Base-by-base conservation (phyloP, 2,888 invertebrate species). In the Allacma fusca region DNA sequence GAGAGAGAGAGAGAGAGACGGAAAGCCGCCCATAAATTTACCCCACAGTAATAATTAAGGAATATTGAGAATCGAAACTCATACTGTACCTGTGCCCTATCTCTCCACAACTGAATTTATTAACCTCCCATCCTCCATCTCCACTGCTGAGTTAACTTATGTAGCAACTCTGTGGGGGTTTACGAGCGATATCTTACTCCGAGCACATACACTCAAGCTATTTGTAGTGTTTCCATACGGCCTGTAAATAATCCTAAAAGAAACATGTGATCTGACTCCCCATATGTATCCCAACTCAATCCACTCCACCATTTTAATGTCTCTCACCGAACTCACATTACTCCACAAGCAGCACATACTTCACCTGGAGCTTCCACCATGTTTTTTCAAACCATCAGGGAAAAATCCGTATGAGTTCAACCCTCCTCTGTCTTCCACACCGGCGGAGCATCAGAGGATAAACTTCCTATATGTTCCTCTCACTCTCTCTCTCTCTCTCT, bases 41-140 rank as follows among this genome's bases (percentile, higher is more conserved):
- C 72, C 73, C 43, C 26, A 74, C 21, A 74, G 73, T 74, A 74
- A 74, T 74, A 74, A 74, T 74, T 74, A 74, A 74, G 73, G 43
- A 74, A 59, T 69, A 69, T 71, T 71, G 57, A 44, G 57, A 57
- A 50, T 71, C 24, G 69, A 69, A 72, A 72, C 59, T 29, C 72
- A n/a, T 59, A 72, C 23, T 64, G 73, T 64, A 73, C 40, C 34
- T 73, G 62, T 62, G 28, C 23, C 9, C 1, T 71, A 19, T 57
- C 1, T 26, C 57, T 57, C 57, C 57, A 62, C 59, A 26, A 50
- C 2, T 12, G 50, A 50, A 50, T 50, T 50, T 50, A 50, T 50
- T 50, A 50, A 34, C 34, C 34, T 50, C 4, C 16, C 50, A 13
- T 50, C n/a, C 50, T 50, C 50, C n/a, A 50, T 50, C 50, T 50